A percentile compares a stretch with the other conserved stretches of the same genome.
Conservation (phyloP, 1,140 invertebrate species). For the Mercenaria mercenaria region DNA sequence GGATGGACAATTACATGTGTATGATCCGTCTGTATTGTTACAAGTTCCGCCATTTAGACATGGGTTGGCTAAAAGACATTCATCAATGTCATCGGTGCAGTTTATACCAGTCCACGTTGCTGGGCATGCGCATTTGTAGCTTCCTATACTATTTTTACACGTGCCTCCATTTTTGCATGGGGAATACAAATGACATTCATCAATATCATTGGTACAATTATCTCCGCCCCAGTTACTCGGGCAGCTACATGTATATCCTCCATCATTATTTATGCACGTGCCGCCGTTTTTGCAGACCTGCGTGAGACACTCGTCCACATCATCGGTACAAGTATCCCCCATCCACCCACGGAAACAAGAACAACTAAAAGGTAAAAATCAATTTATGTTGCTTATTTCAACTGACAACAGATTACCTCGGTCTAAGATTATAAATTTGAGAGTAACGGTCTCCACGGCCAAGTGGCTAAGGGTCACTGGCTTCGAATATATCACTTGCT, state of each 20-base stretch:
- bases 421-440: too few species aligned
- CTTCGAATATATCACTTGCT: too few species aligned
- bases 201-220: slow-evolving; percentile 56
- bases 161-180: neutral
- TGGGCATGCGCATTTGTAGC: slow-evolving; percentile 43
- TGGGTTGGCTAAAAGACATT: neutral
- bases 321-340: slow-evolving; percentile 32
- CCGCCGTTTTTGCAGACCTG: neutral
- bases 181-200: slow-evolving; percentile 61
- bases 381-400: too few species aligned
- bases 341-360: slow-evolving; percentile 38
- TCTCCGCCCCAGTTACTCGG: slow-evolving; percentile 24
- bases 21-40: neutral
- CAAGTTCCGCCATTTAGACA: neutral
- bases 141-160: neutral
- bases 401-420: too few species aligned
- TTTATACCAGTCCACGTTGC: slow-evolving; percentile 32
- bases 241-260: slow-evolving; percentile 64
- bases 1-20: neutral
- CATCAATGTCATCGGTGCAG: slow-evolving; percentile 32
- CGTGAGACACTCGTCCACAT: slow-evolving; percentile 59
- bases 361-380: slow-evolving; percentile 44
- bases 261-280: slow-evolving; percentile 53
- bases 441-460: too few species aligned
- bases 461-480: too few species aligned